Evolutionary conservation across 2,888 invertebrate species (phyloP).

Genomic region (Xanthorhoe spadicearia): DNA sequence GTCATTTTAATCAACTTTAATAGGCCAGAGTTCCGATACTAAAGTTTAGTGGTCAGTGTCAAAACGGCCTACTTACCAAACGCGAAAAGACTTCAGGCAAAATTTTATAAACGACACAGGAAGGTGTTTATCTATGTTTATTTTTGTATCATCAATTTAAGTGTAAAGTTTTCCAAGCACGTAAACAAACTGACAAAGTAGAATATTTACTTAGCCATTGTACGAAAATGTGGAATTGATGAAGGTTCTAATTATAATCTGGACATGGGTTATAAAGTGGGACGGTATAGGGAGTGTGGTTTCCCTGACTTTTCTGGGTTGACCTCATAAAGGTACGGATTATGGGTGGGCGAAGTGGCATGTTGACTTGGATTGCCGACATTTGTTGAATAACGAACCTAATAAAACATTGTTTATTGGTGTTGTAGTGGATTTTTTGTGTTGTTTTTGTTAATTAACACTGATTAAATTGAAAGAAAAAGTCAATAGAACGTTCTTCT

Average conservation of each 20-base stretch:
- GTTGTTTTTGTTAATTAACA: not conserved
- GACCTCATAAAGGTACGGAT: constrained; percentile 26
- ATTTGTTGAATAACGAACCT: constrained; percentile 6
- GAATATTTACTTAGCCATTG: not conserved
- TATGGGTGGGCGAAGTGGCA: constrained; percentile 14
- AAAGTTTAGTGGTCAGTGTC: not conserved
- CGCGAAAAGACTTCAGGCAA: not conserved
- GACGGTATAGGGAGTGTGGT: constrained; percentile 18
- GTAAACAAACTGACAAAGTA: constrained; percentile 2
- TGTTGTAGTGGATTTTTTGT: not conserved
- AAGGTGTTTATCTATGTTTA: not conserved
- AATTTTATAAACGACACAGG: not conserved
- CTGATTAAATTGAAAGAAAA: not conserved
- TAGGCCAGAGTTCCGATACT: not conserved
- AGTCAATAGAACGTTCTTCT: not conserved
- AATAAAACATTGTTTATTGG: constrained; percentile 6
- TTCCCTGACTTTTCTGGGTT: constrained; percentile 14
- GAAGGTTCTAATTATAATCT: constrained; percentile 8
- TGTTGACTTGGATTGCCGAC: constrained; percentile 1
- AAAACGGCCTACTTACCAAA: not conserved
- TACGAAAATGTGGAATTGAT: not conserved
- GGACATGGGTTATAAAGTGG: constrained; percentile 10
- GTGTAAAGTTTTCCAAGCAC: not conserved
- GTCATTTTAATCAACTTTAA: constrained; percentile 4
- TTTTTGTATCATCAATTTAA: not conserved